Percentiles rank a stretch among this genome's conserved stretches.
phyloP scores from a whole-genome alignment of 1,140 invertebrate genomes.

The Plutomurus gul region DNA sequence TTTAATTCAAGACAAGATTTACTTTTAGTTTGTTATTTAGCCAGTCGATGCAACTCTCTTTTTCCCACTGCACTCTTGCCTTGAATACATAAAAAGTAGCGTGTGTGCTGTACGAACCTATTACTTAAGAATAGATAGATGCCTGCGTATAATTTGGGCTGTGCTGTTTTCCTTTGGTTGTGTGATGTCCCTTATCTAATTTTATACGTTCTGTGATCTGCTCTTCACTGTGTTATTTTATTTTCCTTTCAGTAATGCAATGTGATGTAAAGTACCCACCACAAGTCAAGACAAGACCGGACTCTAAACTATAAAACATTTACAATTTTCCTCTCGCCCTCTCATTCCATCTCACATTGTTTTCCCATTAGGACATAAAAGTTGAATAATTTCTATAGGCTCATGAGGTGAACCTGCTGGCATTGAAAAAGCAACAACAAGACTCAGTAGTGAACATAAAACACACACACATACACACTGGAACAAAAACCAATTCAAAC shows the following conservation, averaged over 20 bases:
- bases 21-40: too few species aligned
- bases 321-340: constrained; percentile 26
- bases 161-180: neutral
- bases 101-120: too few species aligned
- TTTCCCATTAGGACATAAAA: constrained; percentile 43
- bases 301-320: constrained; percentile 24
- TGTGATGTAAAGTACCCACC: neutral
- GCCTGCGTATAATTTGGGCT: neutral
- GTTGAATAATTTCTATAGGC: constrained; percentile 35
- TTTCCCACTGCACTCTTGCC: too few species aligned
- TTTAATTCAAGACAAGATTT: constrained; percentile 11
- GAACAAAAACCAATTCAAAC: neutral
- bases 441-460: neutral
- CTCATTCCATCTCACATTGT: constrained; percentile 38
- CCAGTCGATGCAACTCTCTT: too few species aligned
- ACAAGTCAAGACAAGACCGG: neutral
- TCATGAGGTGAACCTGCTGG: constrained; percentile 39
- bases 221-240: constrained; percentile 16
- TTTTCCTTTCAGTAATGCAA: neutral
- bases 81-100: too few species aligned
- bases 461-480: neutral
- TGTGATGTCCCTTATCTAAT: neutral
- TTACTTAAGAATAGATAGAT: too few species aligned
- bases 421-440: neutral
- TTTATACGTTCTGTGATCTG: neutral